phyloP scores from a whole-genome alignment of 1,140 invertebrate genomes.

The Calycopis cecrops region DNA sequence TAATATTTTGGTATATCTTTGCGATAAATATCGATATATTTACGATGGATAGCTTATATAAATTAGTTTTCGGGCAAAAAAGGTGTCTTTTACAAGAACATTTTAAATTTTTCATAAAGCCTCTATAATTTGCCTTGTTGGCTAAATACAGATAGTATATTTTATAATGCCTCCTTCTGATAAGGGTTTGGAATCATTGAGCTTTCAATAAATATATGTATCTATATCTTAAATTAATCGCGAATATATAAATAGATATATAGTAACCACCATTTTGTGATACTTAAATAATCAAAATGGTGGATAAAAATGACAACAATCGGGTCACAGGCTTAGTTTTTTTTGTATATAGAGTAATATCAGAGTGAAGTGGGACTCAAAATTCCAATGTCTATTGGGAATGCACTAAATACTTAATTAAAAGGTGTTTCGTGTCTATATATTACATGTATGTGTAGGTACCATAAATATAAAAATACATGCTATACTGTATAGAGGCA shows the following conservation, averaged over 20 bases:
- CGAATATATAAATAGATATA: conserved; percentile 27
- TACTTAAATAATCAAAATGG: conserved; percentile 25
- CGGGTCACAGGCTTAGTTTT: conserved; percentile 16
- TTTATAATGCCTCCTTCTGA: conserved; percentile 49
- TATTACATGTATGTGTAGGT: conserved; percentile 33
- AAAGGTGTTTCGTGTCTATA: conserved; percentile 48
- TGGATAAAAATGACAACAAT: conserved; percentile 23
- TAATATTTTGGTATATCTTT: conserved; percentile 63
- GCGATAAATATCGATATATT: conserved; percentile 47
- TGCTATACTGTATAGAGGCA: not conserved
- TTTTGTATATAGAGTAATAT: conserved; percentile 16
- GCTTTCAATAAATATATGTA: conserved; percentile 60
- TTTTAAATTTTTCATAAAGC: conserved; percentile 34
- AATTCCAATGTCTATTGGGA: conserved; percentile 33
- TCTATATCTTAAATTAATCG: conserved; percentile 36
- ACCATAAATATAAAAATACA: conserved; percentile 30
- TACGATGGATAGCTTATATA: conserved; percentile 47
- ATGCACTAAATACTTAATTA: conserved; percentile 32
- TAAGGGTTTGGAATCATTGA: conserved; percentile 66
- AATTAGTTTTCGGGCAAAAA: conserved; percentile 40
- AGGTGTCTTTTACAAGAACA: conserved; percentile 30
- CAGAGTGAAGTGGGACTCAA: conserved; percentile 48
- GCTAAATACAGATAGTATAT: conserved; percentile 37
- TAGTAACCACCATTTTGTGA: conserved; percentile 27
- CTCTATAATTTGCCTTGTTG: conserved; percentile 42